These are phyloP conservation scores for Leiothrix lutea DNA, from an alignment of 2,113 vertebrate genomes.

Conservation along the genomic window DNA sequence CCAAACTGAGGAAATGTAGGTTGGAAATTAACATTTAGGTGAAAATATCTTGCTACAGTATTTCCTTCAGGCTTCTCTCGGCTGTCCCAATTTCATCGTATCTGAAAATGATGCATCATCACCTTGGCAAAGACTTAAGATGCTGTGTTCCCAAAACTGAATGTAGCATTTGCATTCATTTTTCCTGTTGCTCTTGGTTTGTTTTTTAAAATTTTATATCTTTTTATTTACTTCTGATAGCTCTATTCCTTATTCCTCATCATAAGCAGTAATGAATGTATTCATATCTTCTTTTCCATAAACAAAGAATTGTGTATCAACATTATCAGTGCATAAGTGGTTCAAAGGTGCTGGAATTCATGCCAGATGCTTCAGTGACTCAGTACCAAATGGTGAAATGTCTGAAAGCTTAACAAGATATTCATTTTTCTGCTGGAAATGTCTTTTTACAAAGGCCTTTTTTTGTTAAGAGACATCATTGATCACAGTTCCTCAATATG, in stretches of 20 bases:
- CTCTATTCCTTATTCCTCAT: not conserved
- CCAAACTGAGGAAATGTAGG: not conserved
- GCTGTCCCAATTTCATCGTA: not conserved
- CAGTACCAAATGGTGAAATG: constrained; percentile 21
- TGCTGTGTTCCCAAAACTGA: not conserved
- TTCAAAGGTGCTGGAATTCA: constrained; percentile 32
- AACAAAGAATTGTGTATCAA: not conserved
- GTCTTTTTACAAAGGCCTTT: not conserved
- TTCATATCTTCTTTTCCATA: not conserved
- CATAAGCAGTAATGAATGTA: not conserved
- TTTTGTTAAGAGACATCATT: not conserved
- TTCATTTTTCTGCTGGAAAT: constrained; percentile 3
- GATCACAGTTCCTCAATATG: not conserved
- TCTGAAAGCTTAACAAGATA: not conserved
- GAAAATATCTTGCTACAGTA: not conserved
- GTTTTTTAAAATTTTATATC: not conserved
- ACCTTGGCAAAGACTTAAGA: not conserved
- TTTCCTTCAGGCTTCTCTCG: not conserved
- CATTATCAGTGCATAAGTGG: not conserved
- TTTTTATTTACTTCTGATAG: not conserved
- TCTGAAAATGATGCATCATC: not conserved
- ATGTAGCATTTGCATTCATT: not conserved
- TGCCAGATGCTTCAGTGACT: constrained; percentile 43
- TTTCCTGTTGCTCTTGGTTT: not conserved
- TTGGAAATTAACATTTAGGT: not conserved